Percentiles rank a stretch among this genome's conserved stretches.
These are phyloP conservation scores for Ferdinandea cuprea DNA, from an alignment of 2,888 invertebrate genomes.

Conservation along the genomic window DNA sequence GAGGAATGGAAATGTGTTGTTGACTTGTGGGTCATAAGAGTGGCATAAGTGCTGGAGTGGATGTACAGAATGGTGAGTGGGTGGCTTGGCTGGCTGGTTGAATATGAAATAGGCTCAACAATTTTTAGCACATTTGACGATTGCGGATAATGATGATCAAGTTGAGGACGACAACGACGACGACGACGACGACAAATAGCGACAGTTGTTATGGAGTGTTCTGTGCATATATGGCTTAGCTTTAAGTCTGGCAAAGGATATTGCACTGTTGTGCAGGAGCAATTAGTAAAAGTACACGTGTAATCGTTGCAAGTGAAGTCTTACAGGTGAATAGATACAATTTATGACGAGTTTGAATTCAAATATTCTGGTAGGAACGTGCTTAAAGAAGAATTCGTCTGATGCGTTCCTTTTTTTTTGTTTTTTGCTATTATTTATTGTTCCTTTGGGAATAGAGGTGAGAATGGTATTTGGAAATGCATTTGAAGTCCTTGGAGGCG, in stretches of 20 bases:
- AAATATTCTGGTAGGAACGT: constrained; percentile 3
- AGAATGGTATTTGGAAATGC: background rate
- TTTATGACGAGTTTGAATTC: constrained; percentile 50
- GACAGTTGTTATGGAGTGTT: constrained; percentile 33
- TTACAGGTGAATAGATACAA: constrained; percentile 43
- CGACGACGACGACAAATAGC: constrained; percentile 9
- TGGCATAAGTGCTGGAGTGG: constrained; percentile 61
- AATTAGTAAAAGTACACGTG: constrained; percentile 70
- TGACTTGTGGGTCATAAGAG: constrained; percentile 70
- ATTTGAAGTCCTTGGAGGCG: background rate
- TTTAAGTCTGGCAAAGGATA: constrained; percentile 6
- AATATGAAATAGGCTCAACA: constrained; percentile 59
- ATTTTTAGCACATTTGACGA: constrained; percentile 58
- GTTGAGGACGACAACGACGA: constrained; percentile 20
- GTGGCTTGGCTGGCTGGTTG: constrained; percentile 1
- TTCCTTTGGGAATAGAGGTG: too few species aligned
- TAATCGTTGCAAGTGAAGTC: constrained; percentile 65
- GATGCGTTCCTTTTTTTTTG: background rate
- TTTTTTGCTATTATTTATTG: background rate
- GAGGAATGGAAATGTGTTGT: constrained; percentile 60
- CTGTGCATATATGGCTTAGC: constrained; percentile 3
- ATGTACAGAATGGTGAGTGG: background rate
- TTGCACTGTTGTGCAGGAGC: constrained; percentile 45
- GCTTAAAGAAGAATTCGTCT: background rate
- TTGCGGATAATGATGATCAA: constrained; percentile 60